Base-by-base conservation (phyloP, 2,888 invertebrate species). In the Euphydryas editha region DNA sequence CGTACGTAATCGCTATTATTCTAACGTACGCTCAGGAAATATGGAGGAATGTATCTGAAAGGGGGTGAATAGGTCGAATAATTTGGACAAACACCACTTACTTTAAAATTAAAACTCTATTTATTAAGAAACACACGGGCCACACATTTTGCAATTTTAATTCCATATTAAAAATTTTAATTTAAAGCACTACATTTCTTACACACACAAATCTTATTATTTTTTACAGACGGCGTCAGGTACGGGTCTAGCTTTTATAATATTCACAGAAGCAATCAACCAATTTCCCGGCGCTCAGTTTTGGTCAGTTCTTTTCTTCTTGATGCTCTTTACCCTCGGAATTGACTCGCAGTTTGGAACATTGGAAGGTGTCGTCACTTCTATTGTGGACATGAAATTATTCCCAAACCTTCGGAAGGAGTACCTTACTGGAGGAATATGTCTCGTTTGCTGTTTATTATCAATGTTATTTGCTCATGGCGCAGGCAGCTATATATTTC, bases 281-380 rank as follows among this genome's bases (percentile, higher is more conserved):
- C 98, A 99, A 90, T 99, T 99, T 87, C 98, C 99, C 0, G 97
- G 98, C 0, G 97, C 98, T 0, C 98, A 98, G 77, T 95, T 99
- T 81, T 99, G 99, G 99, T 97, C 98, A 4, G 95, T 99, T 15
- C 94, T 99, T 13, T 99, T 99, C 93, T 99, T 99, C 89, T 94
- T 99, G 60, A 99, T 99, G 99, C 94, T 99, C 42, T 97, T 99
- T 84, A 98, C 98, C 0, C 93, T 99, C 66, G 99, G 99, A 7
- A 98, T 99, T 71, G 99, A 99, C 85, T 99, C 98, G 0, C 99
- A 99, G 84, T 99, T 99, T 81, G 98, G 98, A 0, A 99, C 98
- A 0, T 88, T 99, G 20, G 99, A 99, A 85, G 99, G 99, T 5
- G 98, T 99, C 17, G 97, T 98, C 62, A 99, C 99, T 0, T 98